A percentile compares a stretch with the other conserved stretches of the same genome.
Evolutionary conservation across 2,113 vertebrate genomes (phyloP).

Genomic region (Lichenostomus cassidix): DNA sequence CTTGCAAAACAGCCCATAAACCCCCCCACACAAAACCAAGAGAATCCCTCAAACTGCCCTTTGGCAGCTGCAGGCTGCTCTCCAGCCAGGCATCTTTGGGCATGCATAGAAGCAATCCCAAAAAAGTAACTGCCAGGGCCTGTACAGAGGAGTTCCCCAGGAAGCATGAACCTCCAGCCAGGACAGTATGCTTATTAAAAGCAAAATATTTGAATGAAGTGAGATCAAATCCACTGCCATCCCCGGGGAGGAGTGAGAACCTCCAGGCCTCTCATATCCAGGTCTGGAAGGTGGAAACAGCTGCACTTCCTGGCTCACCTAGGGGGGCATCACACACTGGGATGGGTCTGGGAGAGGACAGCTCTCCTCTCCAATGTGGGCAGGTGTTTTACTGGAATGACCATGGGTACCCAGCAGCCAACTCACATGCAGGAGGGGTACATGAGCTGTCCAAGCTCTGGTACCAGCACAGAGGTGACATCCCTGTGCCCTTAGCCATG

Average conservation of each 20-base stretch:
- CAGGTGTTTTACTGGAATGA: not conserved
- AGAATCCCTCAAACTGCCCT: not conserved
- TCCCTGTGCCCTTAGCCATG: not conserved
- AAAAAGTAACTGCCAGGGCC: not conserved
- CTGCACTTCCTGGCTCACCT: not conserved
- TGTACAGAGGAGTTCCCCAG: not conserved
- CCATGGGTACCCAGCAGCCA: not conserved
- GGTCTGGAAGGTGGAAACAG: not conserved
- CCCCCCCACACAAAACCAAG: accelerated
- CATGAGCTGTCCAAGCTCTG: accelerated
- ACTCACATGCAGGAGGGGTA: not conserved
- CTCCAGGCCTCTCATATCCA: not conserved
- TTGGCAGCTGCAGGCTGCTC: not conserved
- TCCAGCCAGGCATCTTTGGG: not conserved
- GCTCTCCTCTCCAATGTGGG: not conserved
- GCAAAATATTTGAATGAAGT: not conserved
- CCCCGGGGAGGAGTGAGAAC: not conserved
- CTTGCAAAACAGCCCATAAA: not conserved
- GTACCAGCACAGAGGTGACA: not conserved
- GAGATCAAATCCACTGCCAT: not conserved
- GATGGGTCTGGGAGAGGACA: not conserved
- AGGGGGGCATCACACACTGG: not conserved
- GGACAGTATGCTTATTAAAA: not conserved
- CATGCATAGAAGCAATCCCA: not conserved
- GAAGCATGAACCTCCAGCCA: not conserved